Evolutionary conservation across 2,113 vertebrate species (phyloP).

Genomic region (human (Homo sapiens)): GRCh38 chr19:38197001-38197500

Average conservation of each 20-base stretch:
- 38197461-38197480: neutral
- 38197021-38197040: too few species aligned
- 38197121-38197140: neutral
- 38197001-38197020: rapidly evolving
- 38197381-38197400: rapidly evolving
- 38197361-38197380: neutral
- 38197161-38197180: neutral
- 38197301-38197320: neutral
- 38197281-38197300: neutral
- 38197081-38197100: neutral
- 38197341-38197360: neutral
- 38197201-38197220: rapidly evolving
- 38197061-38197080: neutral
- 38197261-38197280: neutral
- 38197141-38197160: neutral
- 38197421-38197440: neutral
- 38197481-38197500: neutral
- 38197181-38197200: neutral
- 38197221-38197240: neutral
- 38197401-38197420: rapidly evolving
- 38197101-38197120: rapidly evolving
- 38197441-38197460: neutral
- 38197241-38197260: rapidly evolving
- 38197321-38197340: neutral
- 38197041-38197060: neutral